phyloP scores from a whole-genome alignment of 2,797 vertebrate species.

The Silurus aristotelis region DNA sequence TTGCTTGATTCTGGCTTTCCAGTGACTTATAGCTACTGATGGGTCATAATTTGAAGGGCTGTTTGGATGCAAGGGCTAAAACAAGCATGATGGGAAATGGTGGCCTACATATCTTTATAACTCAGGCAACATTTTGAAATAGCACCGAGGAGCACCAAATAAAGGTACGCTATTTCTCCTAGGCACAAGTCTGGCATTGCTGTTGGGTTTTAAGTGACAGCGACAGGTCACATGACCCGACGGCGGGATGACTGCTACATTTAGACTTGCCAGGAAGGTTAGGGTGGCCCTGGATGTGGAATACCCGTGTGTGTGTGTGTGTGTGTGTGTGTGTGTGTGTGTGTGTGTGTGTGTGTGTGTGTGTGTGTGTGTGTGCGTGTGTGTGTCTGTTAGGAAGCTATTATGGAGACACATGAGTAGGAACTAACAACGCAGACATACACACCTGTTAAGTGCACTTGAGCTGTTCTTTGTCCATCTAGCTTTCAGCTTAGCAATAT shows the following conservation, averaged over 20 bases:
- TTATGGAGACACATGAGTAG: neutral
- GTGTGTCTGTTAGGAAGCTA: neutral
- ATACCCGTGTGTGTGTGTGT: neutral
- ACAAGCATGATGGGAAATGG: conserved; percentile 53
- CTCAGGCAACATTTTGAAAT: conserved; percentile 54
- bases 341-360: neutral
- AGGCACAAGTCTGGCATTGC: conserved; percentile 45
- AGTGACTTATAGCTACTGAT: conserved; percentile 15
- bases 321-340: neutral
- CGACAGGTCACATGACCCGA: conserved; percentile 25
- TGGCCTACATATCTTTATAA: conserved; percentile 73
- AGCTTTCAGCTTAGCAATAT: neutral
- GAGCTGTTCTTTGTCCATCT: neutral
- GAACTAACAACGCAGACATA: neutral
- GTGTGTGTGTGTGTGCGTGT: neutral
- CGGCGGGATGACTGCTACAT: conserved; percentile 62
- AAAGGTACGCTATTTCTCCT: conserved; percentile 31
- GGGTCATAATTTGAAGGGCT: conserved; percentile 4
- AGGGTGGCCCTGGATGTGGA: conserved; percentile 49
- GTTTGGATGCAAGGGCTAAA: conserved; percentile 44
- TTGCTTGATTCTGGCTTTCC: neutral
- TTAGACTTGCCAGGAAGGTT: conserved; percentile 60
- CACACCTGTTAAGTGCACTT: conserved; percentile 29
- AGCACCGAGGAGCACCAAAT: conserved; percentile 56
- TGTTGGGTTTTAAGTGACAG: conserved; percentile 35